Conservation (phyloP, 2,113 vertebrate species). For the Hemicordylus capensis region DNA sequence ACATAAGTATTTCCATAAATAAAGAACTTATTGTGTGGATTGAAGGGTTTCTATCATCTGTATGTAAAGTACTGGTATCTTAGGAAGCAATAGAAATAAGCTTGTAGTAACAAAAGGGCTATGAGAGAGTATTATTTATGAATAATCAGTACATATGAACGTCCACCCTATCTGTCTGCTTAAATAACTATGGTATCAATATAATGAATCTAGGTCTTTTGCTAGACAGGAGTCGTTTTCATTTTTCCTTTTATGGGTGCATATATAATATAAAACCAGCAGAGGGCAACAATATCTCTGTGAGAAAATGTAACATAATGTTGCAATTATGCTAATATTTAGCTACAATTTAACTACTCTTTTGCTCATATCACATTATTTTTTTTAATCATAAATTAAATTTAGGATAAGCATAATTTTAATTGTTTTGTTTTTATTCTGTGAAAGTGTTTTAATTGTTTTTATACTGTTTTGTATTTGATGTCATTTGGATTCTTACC, state of each 20-base stretch:
- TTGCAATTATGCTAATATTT: constrained; percentile 13
- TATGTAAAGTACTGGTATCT: neutral
- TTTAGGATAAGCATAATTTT: neutral
- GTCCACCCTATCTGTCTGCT: neutral
- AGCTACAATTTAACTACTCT: neutral
- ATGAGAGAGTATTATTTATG: neutral
- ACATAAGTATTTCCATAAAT: neutral
- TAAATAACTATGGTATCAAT: too few species aligned
- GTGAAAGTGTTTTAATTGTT: too few species aligned
- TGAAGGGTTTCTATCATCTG: neutral
- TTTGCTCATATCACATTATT: neutral
- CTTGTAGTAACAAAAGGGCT: neutral
- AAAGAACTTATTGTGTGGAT: neutral
- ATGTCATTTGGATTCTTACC: too few species aligned
- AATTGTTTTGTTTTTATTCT: too few species aligned
- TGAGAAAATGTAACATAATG: constrained; percentile 15
- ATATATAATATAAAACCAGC: constrained; percentile 61
- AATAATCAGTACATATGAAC: neutral
- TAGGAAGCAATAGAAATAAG: neutral
- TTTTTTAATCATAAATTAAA: neutral
- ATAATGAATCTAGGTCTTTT: neutral
- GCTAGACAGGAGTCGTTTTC: neutral
- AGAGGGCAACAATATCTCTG: constrained; percentile 54
- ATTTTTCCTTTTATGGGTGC: constrained; percentile 53
- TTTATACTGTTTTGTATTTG: too few species aligned